Evolutionary conservation across 1,140 invertebrate species (phyloP), one percentile per base, ranked within the genome.

Genomic region (Aporrectodea caliginosa): DNA sequence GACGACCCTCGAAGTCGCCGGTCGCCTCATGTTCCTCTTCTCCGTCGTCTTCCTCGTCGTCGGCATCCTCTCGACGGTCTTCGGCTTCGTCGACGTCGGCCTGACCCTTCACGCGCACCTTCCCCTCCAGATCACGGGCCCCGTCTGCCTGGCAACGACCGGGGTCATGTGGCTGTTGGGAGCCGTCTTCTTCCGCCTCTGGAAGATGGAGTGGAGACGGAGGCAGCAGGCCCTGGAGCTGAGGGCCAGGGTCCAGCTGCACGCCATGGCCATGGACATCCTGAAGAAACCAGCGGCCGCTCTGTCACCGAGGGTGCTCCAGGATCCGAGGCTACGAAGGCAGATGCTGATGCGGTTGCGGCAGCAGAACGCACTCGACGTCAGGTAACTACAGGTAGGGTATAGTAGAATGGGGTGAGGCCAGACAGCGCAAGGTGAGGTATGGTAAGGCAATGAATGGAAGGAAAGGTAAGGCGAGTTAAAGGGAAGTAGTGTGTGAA

Each of bases 211-310:
- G 43, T 33, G 29, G 78, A 75, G 22, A 33, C n/a, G n/a, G n/a
- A n/a, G n/a, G n/a, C n/a, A n/a, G n/a, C n/a, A n/a, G n/a, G n/a
- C n/a, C n/a, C n/a, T 79, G 32, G 78, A 79, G 29, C 35, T 79
- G 31, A 35, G 78, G 16, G 69, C 74, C 34, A n/a, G 78, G 14
- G 75, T 77, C 22, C 72, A 79, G 69, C 78, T 79, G 2, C 72
- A 79, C 72, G 78, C 78, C 34, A 70, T 79, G 16, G 78, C 78
- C 34, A 79, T 74, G 35, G 78, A 79, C 72, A 75, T 79, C 58
- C 78, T 79, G 32, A 79, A 79, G 31, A 73, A 74, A n/a, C 78
- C 78, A n/a, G 58, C 31, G 33, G 69, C 75, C 1, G n/a, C 75
- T 34, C 75, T 72, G 29, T 33, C 78, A 0, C 70, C 27, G 27